Evolutionary conservation across 2,888 invertebrate genomes (phyloP), one percentile per base, ranked within the genome.

Genomic region (Chironomus riparius): DNA sequence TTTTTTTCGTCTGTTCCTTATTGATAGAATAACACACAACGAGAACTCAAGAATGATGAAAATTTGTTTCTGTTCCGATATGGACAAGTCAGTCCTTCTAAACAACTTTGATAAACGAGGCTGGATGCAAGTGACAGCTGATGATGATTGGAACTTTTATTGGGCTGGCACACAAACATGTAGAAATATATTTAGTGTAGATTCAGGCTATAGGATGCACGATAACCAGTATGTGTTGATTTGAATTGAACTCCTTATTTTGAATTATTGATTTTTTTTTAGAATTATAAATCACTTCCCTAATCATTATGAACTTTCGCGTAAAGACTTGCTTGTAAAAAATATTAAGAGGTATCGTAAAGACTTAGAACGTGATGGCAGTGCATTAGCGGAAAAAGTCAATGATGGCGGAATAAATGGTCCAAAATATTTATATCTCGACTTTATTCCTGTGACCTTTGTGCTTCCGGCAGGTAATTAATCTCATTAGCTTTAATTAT

Each of bases 61-160:
- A 78, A 81, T 84, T 48, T 81, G 80, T 68, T 84, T 82, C 77
- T 84, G 84, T 78, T 83, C 84, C 47, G 84, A 84, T 83, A 88
- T 95, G 81, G 97, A 97, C 81, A 97, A 96, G 83, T 96, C 95
- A 22, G 96, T 97, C 10, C 88, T 97, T 77, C 88, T 94, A 72
- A 92, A 92, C 79, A 97, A 95, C 84, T 97, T 97, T 82, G 94
- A 96, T 79, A 92, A 94, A 80, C 87, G 96, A 74, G 95, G 95
- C 12, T 97, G 97, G 97, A 84, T 87, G 2, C 81, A 83, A 77
- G 96, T 94, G 0, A 89, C 90, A 0, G 91, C 93, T 0, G 95
- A 96, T 79, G 96, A 95, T 81, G 94, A 96, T 80, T 97, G 97
- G 97, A 95, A 97, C 83, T 91, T 97, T 81, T 97, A 97, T 83